A percentile compares a stretch with the other conserved stretches of the same genome.
These are phyloP conservation scores for Amiota mariae DNA, from an alignment of 2,888 invertebrate genomes.

Conservation along the genomic window DNA sequence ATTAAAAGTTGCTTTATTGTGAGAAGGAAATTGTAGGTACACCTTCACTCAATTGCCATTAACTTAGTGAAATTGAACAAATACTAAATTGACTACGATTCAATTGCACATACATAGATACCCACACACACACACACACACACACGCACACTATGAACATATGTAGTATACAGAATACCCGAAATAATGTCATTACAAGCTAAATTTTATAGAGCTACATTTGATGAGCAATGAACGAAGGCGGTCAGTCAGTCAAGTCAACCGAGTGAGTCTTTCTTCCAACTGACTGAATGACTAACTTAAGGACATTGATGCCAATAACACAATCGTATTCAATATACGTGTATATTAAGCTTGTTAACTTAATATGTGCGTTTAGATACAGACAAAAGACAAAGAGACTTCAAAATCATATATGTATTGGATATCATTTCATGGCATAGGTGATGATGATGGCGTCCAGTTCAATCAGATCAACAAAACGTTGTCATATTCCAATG, in stretches of 20 bases:
- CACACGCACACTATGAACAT: too few relatives aligned
- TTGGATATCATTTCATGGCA: too few relatives aligned
- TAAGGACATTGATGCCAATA: too few relatives aligned
- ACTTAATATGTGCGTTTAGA: not conserved
- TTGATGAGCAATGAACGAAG: not conserved
- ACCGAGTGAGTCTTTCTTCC: too few relatives aligned
- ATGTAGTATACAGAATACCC: too few relatives aligned
- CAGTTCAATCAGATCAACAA: too few relatives aligned
- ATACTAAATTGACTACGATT: too few relatives aligned
- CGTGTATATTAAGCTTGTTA: not conserved
- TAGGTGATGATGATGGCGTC: too few relatives aligned
- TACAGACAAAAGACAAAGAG: too few relatives aligned
- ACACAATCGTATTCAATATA: not conserved
- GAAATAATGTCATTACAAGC: not conserved
- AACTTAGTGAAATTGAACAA: not conserved
- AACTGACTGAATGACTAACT: too few relatives aligned
- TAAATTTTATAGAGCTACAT: not conserved
- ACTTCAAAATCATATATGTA: too few relatives aligned
- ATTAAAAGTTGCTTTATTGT: not conserved
- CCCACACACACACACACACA: not conserved
- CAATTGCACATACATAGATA: not conserved
- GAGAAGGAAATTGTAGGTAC: not conserved
- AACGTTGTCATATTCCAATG: too few relatives aligned
- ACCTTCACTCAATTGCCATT: conserved; percentile 12
- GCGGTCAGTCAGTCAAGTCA: not conserved